Evolutionary conservation across 2,113 vertebrate species (phyloP), one percentile per base, ranked within the genome.

Genomic region (Melanerpes aurifrons): DNA sequence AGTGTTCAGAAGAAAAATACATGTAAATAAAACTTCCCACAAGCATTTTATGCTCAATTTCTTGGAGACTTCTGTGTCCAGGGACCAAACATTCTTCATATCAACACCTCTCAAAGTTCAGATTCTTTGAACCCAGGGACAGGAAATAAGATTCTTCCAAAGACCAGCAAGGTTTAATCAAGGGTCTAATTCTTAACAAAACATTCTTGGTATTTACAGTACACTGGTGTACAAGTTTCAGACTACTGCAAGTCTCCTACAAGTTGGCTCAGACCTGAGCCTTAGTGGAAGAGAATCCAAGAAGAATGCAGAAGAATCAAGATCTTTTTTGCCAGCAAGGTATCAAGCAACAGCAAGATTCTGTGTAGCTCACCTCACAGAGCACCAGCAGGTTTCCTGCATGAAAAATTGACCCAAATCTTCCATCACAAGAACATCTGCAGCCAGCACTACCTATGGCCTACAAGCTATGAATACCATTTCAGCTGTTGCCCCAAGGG

Each of bases 351-450:
- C 63, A 82, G 28, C 37, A 56, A 26, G 78, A 75, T 29, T 69
- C n/a, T 37, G 56, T 11, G 62, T 11, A 75, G 37, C 31, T 31
- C 37, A 37, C 56, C 22, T 47, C 47, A 58, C 7, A 3, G 31
- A 28, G 5, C 26, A n/a, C 4, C 4, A 0, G 25, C 31, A 74
- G 37, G 37, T 13, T 35, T 68, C 31, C 12, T 4, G 3, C 9
- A 15, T 3, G 53, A 87, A 66, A 40, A 64, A 8, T 8, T 24
- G 29, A 29, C 29, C 4, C 22, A 50, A 12, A 13, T 45, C 35
- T 26, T 31, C 21, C 3, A 26, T 24, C 15, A 20, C 32, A 29
- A 25, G 6, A 50, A 19, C 6, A 12, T 53, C 9, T 53, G 54
- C 43, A 54, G 69, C 29, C 69, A 59, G 45, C 13, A 26, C 56